A percentile compares a stretch with the other conserved stretches of the same genome.
phyloP scores from a whole-genome alignment of 2,797 vertebrate genomes.

The Danio albolineatus region DNA sequence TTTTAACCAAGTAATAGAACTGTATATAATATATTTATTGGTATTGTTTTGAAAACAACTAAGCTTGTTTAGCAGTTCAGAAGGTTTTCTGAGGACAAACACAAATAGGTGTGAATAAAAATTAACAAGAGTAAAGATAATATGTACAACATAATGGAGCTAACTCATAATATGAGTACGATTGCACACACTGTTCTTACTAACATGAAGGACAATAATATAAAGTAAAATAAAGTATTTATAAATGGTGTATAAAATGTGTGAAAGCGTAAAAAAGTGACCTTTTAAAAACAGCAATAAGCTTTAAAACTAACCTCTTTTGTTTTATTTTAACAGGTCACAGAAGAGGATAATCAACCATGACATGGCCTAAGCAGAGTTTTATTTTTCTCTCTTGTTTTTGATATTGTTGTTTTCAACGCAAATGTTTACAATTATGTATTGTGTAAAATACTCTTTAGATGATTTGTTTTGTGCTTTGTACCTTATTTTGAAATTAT shows the following conservation, averaged over 20 bases:
- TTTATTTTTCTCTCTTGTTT: not conserved
- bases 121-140: too few relatives aligned
- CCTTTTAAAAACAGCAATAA: not conserved
- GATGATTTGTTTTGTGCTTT: not conserved
- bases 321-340: slow-evolving; percentile 24
- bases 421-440: slow-evolving; percentile 18
- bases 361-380: not conserved
- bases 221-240: not conserved
- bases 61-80: too few relatives aligned
- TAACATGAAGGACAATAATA: not conserved
- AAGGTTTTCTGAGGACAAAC: too few relatives aligned
- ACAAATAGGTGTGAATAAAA: too few relatives aligned
- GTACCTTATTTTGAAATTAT: slow-evolving; percentile 19
- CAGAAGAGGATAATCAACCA: slow-evolving; percentile 28
- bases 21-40: too few relatives aligned
- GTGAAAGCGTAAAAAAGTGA: not conserved
- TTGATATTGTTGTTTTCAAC: not conserved
- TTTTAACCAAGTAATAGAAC: not conserved
- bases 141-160: too few relatives aligned
- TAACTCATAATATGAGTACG: not conserved
- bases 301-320: not conserved
- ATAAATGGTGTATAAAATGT: not conserved
- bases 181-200: not conserved
- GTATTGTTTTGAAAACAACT: too few relatives aligned
- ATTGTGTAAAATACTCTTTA: not conserved